Evolutionary conservation across 1,140 invertebrate genomes (phyloP), one percentile per base, ranked within the genome.

Genomic region (Acromyrmex charruanus): DNA sequence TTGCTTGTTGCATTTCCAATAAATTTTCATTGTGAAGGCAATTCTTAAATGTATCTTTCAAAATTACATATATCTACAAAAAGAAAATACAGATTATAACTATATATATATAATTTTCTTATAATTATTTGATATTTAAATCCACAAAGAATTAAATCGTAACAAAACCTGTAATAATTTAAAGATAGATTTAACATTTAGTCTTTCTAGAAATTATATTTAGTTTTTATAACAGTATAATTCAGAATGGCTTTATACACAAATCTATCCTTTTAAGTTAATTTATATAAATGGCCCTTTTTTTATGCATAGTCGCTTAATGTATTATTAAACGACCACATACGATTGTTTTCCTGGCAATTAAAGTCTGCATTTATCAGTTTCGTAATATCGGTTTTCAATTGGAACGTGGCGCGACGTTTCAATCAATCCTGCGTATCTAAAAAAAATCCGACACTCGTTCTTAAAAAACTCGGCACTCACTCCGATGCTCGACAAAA

Each of bases 301-400:
- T 61, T 77, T 61, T 77, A 59, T 25, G 72, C n/a, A 16, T 31
- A 21, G 3, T 61, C 14, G 35, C 31, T 59, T 59, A 75, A 39
- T 7, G 18, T 16, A 7, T 75, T 59, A 28, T 77, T 77, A 77
- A 18, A 72, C 16, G 16, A 61, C 55, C 16, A 16, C 9, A 6
- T 51, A 25, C 16, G 61, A 39, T 39, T 16, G 51, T 61, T 61
- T 39, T 61, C 14, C 55, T 7, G 21, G 14, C 6, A 39, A 77
- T 77, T 77, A 77, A 61, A 77, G 21, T 61, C 35, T 44, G 35
- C 55, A 14, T 53, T 51, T 28, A 74, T 59, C 39, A 61, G 58
- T 35, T 61, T 44, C 35, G 55, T 31, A 25, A 18, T 61, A 44
- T 61, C 9, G 16, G 21, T 18, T 44, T 77, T 59, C 25, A 39